phyloP scores from a whole-genome alignment of 2,797 vertebrate genomes.

The Sebastes vulpes region DNA sequence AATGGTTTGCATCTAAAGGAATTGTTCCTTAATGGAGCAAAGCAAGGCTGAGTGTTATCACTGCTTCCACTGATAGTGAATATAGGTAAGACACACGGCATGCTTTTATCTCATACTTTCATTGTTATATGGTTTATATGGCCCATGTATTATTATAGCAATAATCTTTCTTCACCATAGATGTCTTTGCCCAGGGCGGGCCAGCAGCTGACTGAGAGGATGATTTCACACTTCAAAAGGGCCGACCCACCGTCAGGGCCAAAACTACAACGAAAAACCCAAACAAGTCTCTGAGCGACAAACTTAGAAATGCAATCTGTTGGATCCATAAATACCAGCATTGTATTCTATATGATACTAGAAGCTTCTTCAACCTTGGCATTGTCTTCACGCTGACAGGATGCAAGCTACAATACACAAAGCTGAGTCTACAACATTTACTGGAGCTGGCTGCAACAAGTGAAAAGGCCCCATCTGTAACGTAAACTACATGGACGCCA shows the following conservation, averaged over 20 bases:
- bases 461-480: not conserved
- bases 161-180: not conserved
- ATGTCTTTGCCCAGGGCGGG: not conserved
- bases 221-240: conserved; percentile 1
- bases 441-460: not conserved
- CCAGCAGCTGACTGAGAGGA: not conserved
- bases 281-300: not conserved
- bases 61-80: not conserved
- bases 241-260: not conserved
- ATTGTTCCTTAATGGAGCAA: not conserved
- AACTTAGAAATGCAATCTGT: not conserved
- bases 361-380: not conserved
- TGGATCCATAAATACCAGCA: not conserved
- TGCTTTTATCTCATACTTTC: not conserved
- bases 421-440: not conserved
- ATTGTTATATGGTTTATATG: conserved; percentile 18
- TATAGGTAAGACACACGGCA: not conserved
- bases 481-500: not conserved
- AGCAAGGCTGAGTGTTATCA: not conserved
- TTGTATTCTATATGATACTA: not conserved
- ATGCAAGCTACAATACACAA: not conserved
- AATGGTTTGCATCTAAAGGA: not conserved
- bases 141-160: not conserved
- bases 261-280: not conserved
- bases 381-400: not conserved